phyloP scores from a whole-genome alignment of 64 coral and sea anemone genomes.

The Dendronephthya gigantea region DNA sequence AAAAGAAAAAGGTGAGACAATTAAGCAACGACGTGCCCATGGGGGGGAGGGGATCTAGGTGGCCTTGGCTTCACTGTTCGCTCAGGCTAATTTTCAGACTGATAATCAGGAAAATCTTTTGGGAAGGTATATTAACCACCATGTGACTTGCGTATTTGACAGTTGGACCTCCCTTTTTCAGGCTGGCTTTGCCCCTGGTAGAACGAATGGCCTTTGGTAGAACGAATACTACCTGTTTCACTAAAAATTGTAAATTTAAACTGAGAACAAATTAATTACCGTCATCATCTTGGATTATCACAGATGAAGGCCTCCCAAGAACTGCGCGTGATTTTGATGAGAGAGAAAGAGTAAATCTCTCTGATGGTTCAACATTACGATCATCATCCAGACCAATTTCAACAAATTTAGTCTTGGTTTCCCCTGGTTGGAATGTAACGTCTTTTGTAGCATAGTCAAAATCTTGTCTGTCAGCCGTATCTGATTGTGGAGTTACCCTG shows the following conservation, averaged over 20 bases:
- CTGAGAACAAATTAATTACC: background rate
- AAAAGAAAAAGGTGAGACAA: conserved; percentile 5
- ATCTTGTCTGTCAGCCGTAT: background rate
- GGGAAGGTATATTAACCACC: too few species aligned
- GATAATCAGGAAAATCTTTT: too few species aligned
- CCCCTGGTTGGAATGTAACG: background rate
- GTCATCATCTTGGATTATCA: background rate
- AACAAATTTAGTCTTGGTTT: background rate
- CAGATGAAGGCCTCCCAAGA: background rate
- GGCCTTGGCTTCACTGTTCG: too few species aligned
- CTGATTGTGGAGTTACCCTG: background rate
- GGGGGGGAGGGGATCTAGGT: too few species aligned
- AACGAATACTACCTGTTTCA: too few species aligned
- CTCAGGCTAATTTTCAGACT: too few species aligned
- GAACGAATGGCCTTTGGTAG: too few species aligned
- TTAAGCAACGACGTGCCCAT: conserved; percentile 13
- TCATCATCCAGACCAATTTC: background rate
- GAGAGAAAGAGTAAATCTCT: background rate
- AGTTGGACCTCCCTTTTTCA: too few species aligned
- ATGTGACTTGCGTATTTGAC: too few species aligned
- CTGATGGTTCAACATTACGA: background rate
- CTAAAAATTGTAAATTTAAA: too few species aligned
- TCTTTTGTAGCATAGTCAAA: background rate
- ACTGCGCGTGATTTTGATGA: background rate
- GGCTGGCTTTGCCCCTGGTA: too few species aligned